Base-by-base conservation (phyloP, 2,113 vertebrate genomes). In the Trachemys scripta region DNA sequence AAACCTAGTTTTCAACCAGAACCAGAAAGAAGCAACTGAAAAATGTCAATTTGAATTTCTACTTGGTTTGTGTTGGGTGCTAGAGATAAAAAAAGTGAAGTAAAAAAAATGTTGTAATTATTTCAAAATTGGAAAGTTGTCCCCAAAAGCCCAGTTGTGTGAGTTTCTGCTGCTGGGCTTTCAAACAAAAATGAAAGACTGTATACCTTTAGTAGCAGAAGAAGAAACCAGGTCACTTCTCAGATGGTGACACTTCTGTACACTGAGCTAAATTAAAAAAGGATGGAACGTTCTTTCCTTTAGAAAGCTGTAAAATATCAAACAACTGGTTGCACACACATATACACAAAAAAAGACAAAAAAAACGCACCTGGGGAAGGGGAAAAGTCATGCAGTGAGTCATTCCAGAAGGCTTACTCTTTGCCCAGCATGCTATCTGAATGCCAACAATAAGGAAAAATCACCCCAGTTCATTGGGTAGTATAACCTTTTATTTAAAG, bases 221-320 rank as follows among this genome's bases (percentile, higher is more conserved):
- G 94, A 95, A 89, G 92, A 94, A 96, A 78, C 17, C 56, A 45
- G 81, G 53, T 29, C 90, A 79, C 3, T 3, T 51, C 88, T 97
- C 87, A 82, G 79, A 29, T 92, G 94, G 89, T 93, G 49, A 59
- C 2, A 90, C 95, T 89, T 96, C 76, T 97, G 54, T 88, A 75
- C 94, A 94, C 56, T 91, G 90, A 96, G 82, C 92, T 90, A 94
- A n/a, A 94, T 97, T 96, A 59, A 87, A 50, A 81, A 85, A 87
- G 78, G 89, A 96, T 72, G 91, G 90, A 96, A 90, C 84, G 79
- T 79, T 87, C 65, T 88, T 84, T 87, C 49, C 82, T 90, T 19
- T 92, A 95, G 79, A 86, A 94, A 96, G 80, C 80, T 54, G 62
- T 85, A 96, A 96, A 96, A 96, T 92, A 94, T 59, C 88, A 97